These are phyloP conservation scores for Lacanobia oleracea DNA, from an alignment of 2,888 invertebrate genomes.

Conservation along the genomic window DNA sequence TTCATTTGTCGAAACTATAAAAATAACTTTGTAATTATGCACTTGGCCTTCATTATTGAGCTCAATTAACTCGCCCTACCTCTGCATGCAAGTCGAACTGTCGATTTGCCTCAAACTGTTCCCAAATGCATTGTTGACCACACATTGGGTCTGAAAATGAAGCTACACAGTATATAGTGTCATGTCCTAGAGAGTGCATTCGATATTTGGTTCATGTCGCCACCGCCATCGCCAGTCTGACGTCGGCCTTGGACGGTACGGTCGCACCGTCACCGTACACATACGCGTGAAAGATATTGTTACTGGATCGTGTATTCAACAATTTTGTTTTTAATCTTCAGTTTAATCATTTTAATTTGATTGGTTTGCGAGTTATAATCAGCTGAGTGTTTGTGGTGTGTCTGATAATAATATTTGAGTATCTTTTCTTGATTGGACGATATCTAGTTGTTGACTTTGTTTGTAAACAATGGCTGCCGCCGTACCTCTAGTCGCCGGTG, in stretches of 20 bases:
- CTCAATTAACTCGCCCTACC: neutral
- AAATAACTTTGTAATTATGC: neutral
- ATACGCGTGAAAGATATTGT: neutral
- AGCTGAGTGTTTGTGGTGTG: neutral
- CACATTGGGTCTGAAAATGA: neutral
- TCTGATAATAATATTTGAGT: neutral
- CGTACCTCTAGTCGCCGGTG: neutral
- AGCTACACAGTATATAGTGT: neutral
- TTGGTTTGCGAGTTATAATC: neutral
- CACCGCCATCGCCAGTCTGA: neutral
- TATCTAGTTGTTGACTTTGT: neutral
- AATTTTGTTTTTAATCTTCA: neutral
- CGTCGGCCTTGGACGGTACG: neutral
- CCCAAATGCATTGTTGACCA: neutral
- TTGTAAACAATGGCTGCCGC: neutral
- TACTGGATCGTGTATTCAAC: too few relatives aligned
- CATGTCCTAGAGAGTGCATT: too few relatives aligned
- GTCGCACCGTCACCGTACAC: neutral
- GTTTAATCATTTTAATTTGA: neutral
- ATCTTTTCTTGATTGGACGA: neutral
- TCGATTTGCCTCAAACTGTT: neutral
- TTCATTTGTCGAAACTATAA: neutral
- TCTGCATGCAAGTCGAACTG: too few relatives aligned
- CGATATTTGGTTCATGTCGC: neutral
- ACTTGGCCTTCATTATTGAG: neutral